A percentile compares a stretch with the other conserved stretches of the same genome.
Conservation (phyloP, 2,113 vertebrate species). For the Plectropomus leopardus region DNA sequence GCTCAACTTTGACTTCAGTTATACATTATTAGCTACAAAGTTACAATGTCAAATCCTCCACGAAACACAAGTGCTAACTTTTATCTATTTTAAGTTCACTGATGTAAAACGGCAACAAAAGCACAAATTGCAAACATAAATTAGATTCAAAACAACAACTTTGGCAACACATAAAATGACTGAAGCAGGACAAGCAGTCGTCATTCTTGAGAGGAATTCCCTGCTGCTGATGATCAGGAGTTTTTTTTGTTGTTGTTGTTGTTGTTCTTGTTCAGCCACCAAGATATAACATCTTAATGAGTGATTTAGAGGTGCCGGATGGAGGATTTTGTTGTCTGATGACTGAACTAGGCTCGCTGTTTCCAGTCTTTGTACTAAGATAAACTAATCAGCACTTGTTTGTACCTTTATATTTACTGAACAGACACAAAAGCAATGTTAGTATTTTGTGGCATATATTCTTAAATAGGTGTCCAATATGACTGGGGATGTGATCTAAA, state of each 20-base stretch:
- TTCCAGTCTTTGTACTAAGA: background rate
- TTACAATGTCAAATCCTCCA: background rate
- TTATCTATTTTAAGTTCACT: background rate
- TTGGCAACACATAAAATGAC: no score
- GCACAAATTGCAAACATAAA: slow-evolving; percentile 1
- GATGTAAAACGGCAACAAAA: background rate
- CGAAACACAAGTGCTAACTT: background rate
- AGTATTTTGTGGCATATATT: no score
- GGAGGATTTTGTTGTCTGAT: no score
- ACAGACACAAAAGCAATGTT: background rate
- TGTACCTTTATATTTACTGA: background rate
- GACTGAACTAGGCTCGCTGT: background rate
- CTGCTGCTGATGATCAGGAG: no score
- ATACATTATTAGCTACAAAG: background rate
- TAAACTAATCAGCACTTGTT: background rate
- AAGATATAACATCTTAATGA: no score
- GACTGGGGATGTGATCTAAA: no score
- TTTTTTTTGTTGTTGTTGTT: no score
- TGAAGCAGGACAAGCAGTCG: no score
- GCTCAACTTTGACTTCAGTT: background rate
- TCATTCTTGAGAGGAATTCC: no score
- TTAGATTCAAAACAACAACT: background rate
- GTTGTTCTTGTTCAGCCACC: no score
- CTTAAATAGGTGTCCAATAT: no score
- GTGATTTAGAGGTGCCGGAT: no score